A percentile compares a stretch with the other conserved stretches of the same genome.
phyloP scores from a whole-genome alignment of 2,797 vertebrate species.

The Argya squamiceps region DNA sequence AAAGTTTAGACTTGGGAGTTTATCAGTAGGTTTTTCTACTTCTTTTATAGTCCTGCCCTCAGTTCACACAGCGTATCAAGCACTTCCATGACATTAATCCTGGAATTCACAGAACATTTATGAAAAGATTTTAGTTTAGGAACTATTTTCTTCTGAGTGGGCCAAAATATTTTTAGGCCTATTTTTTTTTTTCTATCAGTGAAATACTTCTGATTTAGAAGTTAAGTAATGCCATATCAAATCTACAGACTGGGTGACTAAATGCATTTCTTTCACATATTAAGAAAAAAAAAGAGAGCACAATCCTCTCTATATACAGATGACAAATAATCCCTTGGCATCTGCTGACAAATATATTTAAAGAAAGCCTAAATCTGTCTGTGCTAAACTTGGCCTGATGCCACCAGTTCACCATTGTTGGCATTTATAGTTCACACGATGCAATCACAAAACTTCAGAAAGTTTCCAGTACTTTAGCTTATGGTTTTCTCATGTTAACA shows the following conservation, averaged over 20 bases:
- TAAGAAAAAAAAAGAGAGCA: neutral
- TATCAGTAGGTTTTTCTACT: neutral
- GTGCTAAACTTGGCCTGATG: conserved; percentile 19
- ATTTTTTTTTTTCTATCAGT: neutral
- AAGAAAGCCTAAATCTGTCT: conserved; percentile 42
- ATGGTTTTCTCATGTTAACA: neutral
- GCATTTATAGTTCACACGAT: neutral
- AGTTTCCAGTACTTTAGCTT: neutral
- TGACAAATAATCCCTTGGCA: conserved; percentile 33
- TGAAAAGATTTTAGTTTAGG: neutral
- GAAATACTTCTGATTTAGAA: neutral
- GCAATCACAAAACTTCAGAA: neutral
- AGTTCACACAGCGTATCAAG: neutral
- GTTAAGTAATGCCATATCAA: neutral
- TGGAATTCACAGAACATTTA: neutral
- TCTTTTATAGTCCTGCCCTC: neutral
- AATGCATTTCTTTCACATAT: conserved; percentile 12
- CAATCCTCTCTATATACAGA: neutral
- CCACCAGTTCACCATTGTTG: conserved; percentile 34
- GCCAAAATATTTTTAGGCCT: neutral
- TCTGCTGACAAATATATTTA: conserved; percentile 24
- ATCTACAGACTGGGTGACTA: neutral
- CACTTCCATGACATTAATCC: neutral
- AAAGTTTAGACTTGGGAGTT: neutral
- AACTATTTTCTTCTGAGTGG: neutral